Evolutionary conservation across 30 jellyfish, hydroid and myxozoan species (phyloP), one percentile per base, ranked within the genome.

Genomic region (Hydractinia symbiolongicarpus): DNA sequence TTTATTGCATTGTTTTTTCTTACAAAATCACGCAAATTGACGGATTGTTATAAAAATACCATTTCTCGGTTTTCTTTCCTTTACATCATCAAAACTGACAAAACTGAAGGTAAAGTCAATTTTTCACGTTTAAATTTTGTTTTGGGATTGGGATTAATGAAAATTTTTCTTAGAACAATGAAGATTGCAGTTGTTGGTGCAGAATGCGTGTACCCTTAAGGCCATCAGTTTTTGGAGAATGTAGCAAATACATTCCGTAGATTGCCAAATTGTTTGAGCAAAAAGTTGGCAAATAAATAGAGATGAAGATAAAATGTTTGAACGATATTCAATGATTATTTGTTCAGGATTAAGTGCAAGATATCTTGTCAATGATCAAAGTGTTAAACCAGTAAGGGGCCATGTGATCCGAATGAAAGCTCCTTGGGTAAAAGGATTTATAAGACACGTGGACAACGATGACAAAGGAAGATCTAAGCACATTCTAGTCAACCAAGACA

Each of bases 311-410:
- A 11, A 57, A 79, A 14, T 70, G 77, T 10, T 52, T 85, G 60
- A 62, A 19, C 8, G 17, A 79, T 83, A 89, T 70, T 68, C 83
- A 55, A 89, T 89, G 1, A 73, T 89, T 16, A 89, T 83, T 81
- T 84, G 95, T 53, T 53, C 89, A 72, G 96, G 96, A 7, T 62
- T 89, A n/a, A 89, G 95, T 8, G 95, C 96, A 21, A 79, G 88
- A 50, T 73, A 84, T 62, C 81, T 89, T 5, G 80, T 91, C 61
- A 66, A 66, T 30, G 96, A 89, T 66, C 62, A 71, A 20, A 11
- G 57, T n/a, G 79, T 89, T 11, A 73, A 17, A 62, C 96, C 96
- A 6, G 86, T 78, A 10, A 60, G 95, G 44, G 96, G 96, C 51
- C 96, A 89, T 60, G 90, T 89, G 7, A 84, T 89, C 61, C 55